These are phyloP conservation scores for Alcis repandata DNA, from an alignment of 2,888 invertebrate genomes.

Conservation along the genomic window DNA sequence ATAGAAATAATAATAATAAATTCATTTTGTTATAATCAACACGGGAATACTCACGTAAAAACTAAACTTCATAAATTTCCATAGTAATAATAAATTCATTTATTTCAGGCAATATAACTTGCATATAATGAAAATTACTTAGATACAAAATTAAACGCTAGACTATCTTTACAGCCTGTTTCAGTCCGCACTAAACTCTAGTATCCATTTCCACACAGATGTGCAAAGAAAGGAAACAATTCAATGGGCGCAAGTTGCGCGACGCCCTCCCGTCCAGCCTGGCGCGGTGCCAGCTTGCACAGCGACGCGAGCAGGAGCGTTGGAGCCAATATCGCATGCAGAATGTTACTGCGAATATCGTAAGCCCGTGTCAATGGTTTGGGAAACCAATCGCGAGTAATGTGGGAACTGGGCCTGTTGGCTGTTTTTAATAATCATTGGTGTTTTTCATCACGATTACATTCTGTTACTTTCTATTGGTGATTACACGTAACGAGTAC, in stretches of 20 bases:
- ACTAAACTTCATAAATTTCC: too few relatives aligned
- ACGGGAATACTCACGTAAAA: too few relatives aligned
- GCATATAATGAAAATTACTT: too few relatives aligned
- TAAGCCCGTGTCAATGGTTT: constrained; percentile 7
- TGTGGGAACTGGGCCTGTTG: background rate
- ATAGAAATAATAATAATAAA: too few relatives aligned
- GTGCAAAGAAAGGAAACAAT: constrained; percentile 15
- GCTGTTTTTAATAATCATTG: too few relatives aligned
- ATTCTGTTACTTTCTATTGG: too few relatives aligned
- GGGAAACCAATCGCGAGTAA: constrained; percentile 1
- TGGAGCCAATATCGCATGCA: constrained; percentile 5
- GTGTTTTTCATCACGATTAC: too few relatives aligned
- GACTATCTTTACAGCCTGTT: background rate
- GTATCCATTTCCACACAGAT: constrained; percentile 1
- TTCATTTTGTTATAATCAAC: too few relatives aligned
- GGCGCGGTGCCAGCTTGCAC: constrained; percentile 13
- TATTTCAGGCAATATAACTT: too few relatives aligned
- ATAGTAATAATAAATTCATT: too few relatives aligned
- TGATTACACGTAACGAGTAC: too few relatives aligned
- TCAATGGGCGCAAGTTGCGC: constrained; percentile 8
- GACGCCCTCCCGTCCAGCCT: constrained; percentile 3
- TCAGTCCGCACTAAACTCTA: background rate
- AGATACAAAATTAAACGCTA: too few relatives aligned
- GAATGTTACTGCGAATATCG: background rate
- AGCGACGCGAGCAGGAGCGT: background rate